Evolutionary conservation across 2,888 invertebrate genomes (phyloP), one percentile per base, ranked within the genome.

Genomic region (Prostheceraeus crozeri): DNA sequence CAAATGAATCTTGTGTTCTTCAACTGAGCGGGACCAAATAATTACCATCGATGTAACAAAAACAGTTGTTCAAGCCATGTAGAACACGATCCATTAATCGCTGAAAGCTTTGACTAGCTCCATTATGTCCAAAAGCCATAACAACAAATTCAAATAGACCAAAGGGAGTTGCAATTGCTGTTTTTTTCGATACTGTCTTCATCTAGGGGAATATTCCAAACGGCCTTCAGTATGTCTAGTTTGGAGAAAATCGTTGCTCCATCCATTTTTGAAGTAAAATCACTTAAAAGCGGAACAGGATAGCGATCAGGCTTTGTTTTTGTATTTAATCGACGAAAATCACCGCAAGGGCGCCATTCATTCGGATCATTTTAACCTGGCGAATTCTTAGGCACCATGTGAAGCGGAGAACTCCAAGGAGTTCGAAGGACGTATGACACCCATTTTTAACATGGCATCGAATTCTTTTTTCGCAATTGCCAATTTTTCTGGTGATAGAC

Each of bases 191-290:
- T 10, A 55, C 53, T 54, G 14, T 11, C 56, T 3, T 19, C 21
- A 57, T 48, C 45, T 11, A 56, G 19, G 8, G 54, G 56, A 4
- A 56, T 56, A 14, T 54, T 21, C 19, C 53, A 16, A 16, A 4
- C n/a, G 3, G 56, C 56, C 3, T 27, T 16, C 3, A 56, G 54
- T 19, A 56, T 10, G 16, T 56, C 56, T 48, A 56, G n/a, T 19
- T 56, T 56, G 56, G 19, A 54, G 63, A 62, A 53, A 45, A 60
- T 4, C n/a, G 3, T 51, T 6, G 19, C 67, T n/a, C 56, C 56
- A n/a, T 16, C 21, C 16, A 56, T 21, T 23, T 31, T 2, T 23
- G 23, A 23, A 25, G 46, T 23, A 56, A 56, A 56, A 10, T 56
- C 25, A 1, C 14, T 16, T n/a, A 56, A 19, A 54, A 54, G 56